A percentile compares a stretch with the other conserved stretches of the same genome.
Conservation (phyloP, 2,888 invertebrate genomes). For the Cremastinae sp. region DNA sequence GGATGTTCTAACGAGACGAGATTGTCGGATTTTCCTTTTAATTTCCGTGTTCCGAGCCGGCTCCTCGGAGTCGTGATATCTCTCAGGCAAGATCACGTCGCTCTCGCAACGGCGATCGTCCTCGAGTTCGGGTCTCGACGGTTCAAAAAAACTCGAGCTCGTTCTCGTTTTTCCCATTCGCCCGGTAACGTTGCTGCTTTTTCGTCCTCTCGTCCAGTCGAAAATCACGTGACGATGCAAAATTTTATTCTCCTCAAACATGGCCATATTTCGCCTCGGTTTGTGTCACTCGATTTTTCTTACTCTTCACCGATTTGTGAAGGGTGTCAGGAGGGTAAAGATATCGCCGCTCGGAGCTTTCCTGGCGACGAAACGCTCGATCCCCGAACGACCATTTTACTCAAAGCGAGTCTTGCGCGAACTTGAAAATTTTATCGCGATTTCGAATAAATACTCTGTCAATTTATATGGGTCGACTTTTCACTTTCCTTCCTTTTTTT, state of each 20-base stretch:
- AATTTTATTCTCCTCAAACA: slow-evolving; percentile 8
- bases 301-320: slow-evolving; percentile 2
- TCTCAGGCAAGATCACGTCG: slow-evolving; percentile 17
- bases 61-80: slow-evolving; percentile 27
- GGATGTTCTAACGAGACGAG: slow-evolving; percentile 47
- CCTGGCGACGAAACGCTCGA: slow-evolving; percentile 8
- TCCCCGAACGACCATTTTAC: slow-evolving; percentile 40
- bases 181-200: too few species aligned
- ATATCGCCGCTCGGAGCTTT: slow-evolving; percentile 23
- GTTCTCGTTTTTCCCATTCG: slow-evolving; percentile 13
- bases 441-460: background rate
- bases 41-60: slow-evolving; percentile 15
- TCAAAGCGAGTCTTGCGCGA: slow-evolving; percentile 15
- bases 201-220: slow-evolving; percentile 17
- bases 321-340: slow-evolving; percentile 31
- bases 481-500: background rate
- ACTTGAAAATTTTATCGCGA: slow-evolving; percentile 6
- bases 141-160: slow-evolving; percentile 22
- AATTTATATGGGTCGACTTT: background rate
- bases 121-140: slow-evolving; percentile 10
- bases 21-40: slow-evolving; percentile 45
- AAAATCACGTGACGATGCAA: slow-evolving; percentile 31
- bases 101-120: slow-evolving; percentile 2
- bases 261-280: slow-evolving; percentile 49
- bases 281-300: background rate